Conservation (phyloP, 2,113 vertebrate genomes). For the Micromys minutus region DNA sequence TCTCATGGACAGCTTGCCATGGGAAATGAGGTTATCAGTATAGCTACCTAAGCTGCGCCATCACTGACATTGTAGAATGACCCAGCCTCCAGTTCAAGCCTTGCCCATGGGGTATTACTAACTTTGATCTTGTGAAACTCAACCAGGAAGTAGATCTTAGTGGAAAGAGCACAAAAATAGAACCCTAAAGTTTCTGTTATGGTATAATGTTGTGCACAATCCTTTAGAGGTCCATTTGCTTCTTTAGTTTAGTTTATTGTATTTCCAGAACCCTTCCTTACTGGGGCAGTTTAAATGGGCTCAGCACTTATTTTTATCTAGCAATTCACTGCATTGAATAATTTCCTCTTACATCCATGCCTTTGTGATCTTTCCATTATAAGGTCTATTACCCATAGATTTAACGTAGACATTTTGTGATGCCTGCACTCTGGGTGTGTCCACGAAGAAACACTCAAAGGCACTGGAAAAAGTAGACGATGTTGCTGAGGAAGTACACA, state of each 20-base stretch:
- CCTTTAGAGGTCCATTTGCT: neutral
- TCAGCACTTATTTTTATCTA: neutral
- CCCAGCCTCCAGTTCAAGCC: neutral
- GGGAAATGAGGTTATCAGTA: neutral
- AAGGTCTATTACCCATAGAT: neutral
- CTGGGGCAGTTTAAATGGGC: no score
- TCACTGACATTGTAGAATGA: neutral
- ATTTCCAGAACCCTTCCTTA: neutral
- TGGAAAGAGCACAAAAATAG: neutral
- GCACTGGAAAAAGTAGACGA: neutral
- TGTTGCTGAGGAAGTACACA: neutral
- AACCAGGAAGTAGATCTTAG: neutral
- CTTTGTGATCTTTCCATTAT: neutral
- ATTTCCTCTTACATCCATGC: neutral
- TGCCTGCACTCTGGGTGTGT: neutral
- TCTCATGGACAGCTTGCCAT: neutral
- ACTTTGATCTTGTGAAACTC: neutral
- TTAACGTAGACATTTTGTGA: neutral
- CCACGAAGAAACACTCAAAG: neutral
- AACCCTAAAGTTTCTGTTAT: neutral
- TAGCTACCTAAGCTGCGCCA: neutral
- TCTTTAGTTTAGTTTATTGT: neutral
- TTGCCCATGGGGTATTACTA: neutral
- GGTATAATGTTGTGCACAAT: neutral
- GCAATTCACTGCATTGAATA: neutral